Percentiles rank a stretch among this genome's conserved stretches.
Conservation (phyloP, 2,888 invertebrate species). For the Anarsia innoxiella region DNA sequence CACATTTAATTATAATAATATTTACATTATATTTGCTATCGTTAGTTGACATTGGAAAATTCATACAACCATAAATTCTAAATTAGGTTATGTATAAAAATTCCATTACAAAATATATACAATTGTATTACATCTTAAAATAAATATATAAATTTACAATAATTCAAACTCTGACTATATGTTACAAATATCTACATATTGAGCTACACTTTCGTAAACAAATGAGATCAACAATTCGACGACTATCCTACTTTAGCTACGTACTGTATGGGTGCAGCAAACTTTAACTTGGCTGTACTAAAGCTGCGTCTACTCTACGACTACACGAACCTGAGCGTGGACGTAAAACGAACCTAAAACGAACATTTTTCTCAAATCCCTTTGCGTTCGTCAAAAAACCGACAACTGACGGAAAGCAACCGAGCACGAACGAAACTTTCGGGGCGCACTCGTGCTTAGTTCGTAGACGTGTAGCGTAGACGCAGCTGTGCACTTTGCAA, state of each 20-base stretch:
- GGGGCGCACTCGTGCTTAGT: no score
- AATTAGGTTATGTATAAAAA: slow-evolving; percentile 62
- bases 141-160: slow-evolving; percentile 60
- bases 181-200: slow-evolving; percentile 61
- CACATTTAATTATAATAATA: slow-evolving; percentile 59
- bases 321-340: no score
- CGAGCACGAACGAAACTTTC: no score
- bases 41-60: slow-evolving; percentile 51
- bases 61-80: slow-evolving; percentile 53
- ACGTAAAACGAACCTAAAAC: no score
- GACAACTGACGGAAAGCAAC: no score
- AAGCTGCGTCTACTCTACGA: no score
- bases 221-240: slow-evolving; percentile 72
- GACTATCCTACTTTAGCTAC: slow-evolving; percentile 30
- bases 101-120: slow-evolving; percentile 67
- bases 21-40: slow-evolving; percentile 52
- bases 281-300: no score
- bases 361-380: no score
- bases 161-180: slow-evolving; percentile 46
- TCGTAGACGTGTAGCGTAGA: no score
- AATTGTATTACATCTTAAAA: slow-evolving; percentile 57
- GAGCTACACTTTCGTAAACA: slow-evolving; percentile 68
- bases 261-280: background rate
- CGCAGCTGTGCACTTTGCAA: no score
- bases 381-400: no score